These are phyloP conservation scores for Astropecten irregularis DNA, from an alignment of 53 echinoderm and acorn worm genomes.

Conservation along the genomic window DNA sequence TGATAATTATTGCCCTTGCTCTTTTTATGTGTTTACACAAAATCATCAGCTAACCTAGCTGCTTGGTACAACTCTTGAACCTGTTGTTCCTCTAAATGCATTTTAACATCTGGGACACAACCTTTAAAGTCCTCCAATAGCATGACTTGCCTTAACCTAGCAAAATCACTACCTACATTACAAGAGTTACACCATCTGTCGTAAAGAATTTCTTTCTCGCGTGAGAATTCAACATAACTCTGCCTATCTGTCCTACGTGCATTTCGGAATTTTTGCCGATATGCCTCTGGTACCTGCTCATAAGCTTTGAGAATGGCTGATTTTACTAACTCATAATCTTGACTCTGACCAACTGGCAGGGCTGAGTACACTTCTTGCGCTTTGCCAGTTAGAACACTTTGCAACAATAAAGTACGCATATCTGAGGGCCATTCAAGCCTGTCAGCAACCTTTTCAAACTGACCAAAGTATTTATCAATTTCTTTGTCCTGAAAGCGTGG, in stretches of 20 bases:
- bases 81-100: slow-evolving; percentile 39
- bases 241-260: slow-evolving; percentile 27
- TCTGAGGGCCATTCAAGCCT: slow-evolving; percentile 15
- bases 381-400: slow-evolving; percentile 35
- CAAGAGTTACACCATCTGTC: slow-evolving; percentile 29
- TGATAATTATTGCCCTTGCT: neutral
- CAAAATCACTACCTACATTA: slow-evolving; percentile 40
- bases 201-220: slow-evolving; percentile 6
- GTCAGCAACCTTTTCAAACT: slow-evolving; percentile 13
- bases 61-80: slow-evolving; percentile 36
- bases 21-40: slow-evolving; percentile 31
- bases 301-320: slow-evolving; percentile 52
- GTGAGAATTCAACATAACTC: slow-evolving; percentile 30
- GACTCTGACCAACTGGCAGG: slow-evolving; percentile 33
- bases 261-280: slow-evolving; percentile 50
- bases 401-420: slow-evolving; percentile 3
- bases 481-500: slow-evolving; percentile 11
- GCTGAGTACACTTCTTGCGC: slow-evolving; percentile 50
- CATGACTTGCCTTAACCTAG: slow-evolving; percentile 25
- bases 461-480: neutral
- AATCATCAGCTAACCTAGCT: slow-evolving; percentile 53
- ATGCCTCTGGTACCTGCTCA: slow-evolving; percentile 72
- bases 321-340: slow-evolving; percentile 56
- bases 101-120: slow-evolving; percentile 31
- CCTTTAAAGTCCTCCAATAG: slow-evolving; percentile 46